phyloP scores from a whole-genome alignment of 1,140 invertebrate genomes.

The Drosophila parabipectinata region DNA sequence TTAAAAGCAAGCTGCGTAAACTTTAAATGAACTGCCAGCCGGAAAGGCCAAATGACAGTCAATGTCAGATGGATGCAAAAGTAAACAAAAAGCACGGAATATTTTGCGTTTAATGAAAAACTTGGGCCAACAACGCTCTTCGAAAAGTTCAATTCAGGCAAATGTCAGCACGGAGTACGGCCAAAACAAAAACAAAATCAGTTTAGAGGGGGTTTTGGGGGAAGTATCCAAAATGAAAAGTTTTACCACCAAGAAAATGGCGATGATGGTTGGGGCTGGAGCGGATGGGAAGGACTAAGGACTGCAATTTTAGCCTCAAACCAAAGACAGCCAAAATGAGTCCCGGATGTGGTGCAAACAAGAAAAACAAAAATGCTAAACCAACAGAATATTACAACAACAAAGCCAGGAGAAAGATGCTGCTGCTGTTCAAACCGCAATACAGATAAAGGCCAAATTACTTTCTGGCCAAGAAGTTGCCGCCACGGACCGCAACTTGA shows the following conservation, averaged over 20 bases:
- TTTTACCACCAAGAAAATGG: slow-evolving; percentile 26
- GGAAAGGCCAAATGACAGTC: slow-evolving; percentile 55
- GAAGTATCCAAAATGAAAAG: slow-evolving; percentile 44
- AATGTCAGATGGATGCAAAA: slow-evolving; percentile 47
- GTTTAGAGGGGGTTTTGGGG: neutral
- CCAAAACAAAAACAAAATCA: slow-evolving; percentile 47
- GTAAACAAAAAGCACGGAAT: slow-evolving; percentile 43
- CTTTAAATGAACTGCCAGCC: slow-evolving; percentile 79
- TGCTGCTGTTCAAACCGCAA: slow-evolving; percentile 72
- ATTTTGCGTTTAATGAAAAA: slow-evolving; percentile 69
- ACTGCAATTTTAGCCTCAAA: slow-evolving; percentile 50
- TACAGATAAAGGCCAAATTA: slow-evolving; percentile 81
- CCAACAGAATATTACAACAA: slow-evolving; percentile 64
- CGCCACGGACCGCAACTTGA: slow-evolving; percentile 65
- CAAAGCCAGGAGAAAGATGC: slow-evolving; percentile 36
- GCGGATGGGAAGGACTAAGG: neutral
- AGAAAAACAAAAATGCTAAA: slow-evolving; percentile 60
- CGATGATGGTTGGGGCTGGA: slow-evolving; percentile 7
- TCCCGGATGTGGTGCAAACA: slow-evolving; percentile 69
- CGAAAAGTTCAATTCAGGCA: slow-evolving; percentile 59
- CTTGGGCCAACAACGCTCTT: slow-evolving; percentile 50
- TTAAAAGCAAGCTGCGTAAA: slow-evolving; percentile 64
- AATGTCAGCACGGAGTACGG: slow-evolving; percentile 53
- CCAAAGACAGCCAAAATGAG: slow-evolving; percentile 65
- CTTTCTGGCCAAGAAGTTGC: slow-evolving; percentile 77